Percentiles rank a stretch among this genome's conserved stretches.
Evolutionary conservation across 2,888 invertebrate genomes (phyloP).

Genomic region (Eupithecia abbreviata): DNA sequence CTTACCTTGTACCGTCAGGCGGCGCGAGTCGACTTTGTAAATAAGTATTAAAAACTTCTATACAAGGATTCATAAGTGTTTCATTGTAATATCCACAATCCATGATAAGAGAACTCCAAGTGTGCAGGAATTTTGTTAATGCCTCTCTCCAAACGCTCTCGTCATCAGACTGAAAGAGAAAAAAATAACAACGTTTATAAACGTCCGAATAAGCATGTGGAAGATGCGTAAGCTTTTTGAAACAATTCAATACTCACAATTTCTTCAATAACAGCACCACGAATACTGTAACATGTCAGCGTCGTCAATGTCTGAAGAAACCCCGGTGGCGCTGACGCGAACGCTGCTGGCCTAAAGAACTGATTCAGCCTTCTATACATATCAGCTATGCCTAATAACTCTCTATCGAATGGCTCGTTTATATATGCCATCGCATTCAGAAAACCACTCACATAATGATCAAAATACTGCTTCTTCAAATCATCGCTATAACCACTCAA

Average conservation of each 20-base stretch:
- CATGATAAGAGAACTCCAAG: constrained; percentile 77
- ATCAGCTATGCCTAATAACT: constrained; percentile 77
- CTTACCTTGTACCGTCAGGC: constrained; percentile 87
- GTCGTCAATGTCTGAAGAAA: constrained; percentile 75
- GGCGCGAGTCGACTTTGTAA: constrained; percentile 91
- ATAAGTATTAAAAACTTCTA: constrained; percentile 90
- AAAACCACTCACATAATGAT: constrained; percentile 76
- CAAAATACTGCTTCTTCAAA: constrained; percentile 74
- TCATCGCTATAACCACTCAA: constrained; percentile 71
- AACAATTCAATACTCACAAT: constrained; percentile 58
- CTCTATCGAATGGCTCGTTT: constrained; percentile 68
- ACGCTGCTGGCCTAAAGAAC: constrained; percentile 74
- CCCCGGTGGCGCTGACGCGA: constrained; percentile 70
- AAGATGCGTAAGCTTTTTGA: not conserved
- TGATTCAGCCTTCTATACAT: constrained; percentile 76
- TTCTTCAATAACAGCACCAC: constrained; percentile 77
- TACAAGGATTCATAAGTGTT: constrained; percentile 71
- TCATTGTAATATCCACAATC: constrained; percentile 73
- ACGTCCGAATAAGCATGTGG: not conserved
- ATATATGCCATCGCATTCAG: constrained; percentile 75
- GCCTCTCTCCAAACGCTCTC: constrained; percentile 78
- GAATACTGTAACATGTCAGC: constrained; percentile 75
- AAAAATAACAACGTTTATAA: not conserved
- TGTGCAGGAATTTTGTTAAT: constrained; percentile 77
- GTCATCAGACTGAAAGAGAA: constrained; percentile 64